Percentiles rank a stretch among this genome's conserved stretches.
phyloP scores from a whole-genome alignment of 1,140 invertebrate species.

The Lepidurus apus region DNA sequence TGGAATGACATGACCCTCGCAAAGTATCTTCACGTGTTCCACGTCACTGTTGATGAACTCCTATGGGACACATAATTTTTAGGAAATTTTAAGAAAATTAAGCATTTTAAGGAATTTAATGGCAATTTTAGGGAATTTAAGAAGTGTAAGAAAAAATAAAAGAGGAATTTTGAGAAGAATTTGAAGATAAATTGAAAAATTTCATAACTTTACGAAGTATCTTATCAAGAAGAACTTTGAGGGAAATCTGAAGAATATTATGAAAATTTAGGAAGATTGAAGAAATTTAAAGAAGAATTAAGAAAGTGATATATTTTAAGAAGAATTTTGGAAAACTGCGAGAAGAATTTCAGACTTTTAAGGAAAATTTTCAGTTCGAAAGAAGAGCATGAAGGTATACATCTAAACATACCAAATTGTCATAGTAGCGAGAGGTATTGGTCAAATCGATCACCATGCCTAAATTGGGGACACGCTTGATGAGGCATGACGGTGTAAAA shows the following conservation, averaged over 20 bases:
- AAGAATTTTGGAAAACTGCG: slow-evolving; percentile 1
- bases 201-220: too few relatives aligned
- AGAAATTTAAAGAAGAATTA: too few relatives aligned
- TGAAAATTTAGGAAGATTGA: too few relatives aligned
- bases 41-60: slow-evolving; percentile 42
- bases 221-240: too few relatives aligned
- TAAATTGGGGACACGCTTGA: slow-evolving; percentile 52
- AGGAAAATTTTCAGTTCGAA: background rate
- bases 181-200: too few relatives aligned
- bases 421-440: slow-evolving; percentile 61
- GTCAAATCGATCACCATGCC: slow-evolving; percentile 63
- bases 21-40: slow-evolving; percentile 50
- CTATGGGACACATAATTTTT: slow-evolving; percentile 43
- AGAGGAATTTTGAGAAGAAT: too few relatives aligned
- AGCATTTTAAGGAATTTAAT: too few relatives aligned
- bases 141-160: background rate
- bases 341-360: slow-evolving; percentile 1
- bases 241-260: too few relatives aligned
- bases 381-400: slow-evolving; percentile 35
- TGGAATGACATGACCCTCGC: slow-evolving; percentile 50
- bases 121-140: slow-evolving; percentile 23
- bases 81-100: slow-evolving; percentile 38
- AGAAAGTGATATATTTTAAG: too few relatives aligned
- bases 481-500: slow-evolving; percentile 48
- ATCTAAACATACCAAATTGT: slow-evolving; percentile 43